phyloP scores from a whole-genome alignment of 30 jellyfish, hydroid and myxozoan species.

The Rhopilema esculentum region DNA sequence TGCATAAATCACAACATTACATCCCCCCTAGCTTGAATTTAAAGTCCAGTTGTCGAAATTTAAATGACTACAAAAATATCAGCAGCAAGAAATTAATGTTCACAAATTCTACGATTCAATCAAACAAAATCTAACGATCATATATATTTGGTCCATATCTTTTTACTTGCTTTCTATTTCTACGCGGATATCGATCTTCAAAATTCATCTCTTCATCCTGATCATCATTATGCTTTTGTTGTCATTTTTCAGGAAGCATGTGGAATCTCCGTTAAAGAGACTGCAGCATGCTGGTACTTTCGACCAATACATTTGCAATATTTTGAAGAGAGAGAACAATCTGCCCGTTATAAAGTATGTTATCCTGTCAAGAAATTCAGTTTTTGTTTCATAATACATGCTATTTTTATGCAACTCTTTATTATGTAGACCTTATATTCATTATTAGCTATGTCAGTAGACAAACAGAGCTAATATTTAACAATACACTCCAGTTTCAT shows the following conservation, averaged over 20 bases:
- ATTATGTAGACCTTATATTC: no score
- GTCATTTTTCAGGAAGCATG: slow-evolving; percentile 13
- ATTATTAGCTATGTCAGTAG: neutral
- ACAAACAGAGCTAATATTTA: neutral
- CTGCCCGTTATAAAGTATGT: slow-evolving; percentile 62
- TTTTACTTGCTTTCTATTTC: neutral
- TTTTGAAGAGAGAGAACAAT: slow-evolving; percentile 47
- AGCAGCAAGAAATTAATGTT: no score
- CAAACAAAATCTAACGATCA: no score
- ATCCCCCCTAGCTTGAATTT: no score
- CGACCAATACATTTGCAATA: slow-evolving; percentile 55
- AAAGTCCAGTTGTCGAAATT: no score
- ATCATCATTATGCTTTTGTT: neutral
- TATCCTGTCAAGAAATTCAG: neutral
- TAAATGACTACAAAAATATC: no score
- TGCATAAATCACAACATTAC: no score
- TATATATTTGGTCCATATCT: no score
- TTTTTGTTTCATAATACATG: neutral
- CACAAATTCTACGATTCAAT: no score
- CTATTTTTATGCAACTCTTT: neutral
- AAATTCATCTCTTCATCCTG: neutral
- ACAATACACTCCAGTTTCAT: no score
- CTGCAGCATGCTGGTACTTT: slow-evolving; percentile 76
- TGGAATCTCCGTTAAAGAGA: slow-evolving; percentile 78
- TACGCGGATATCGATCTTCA: neutral